Evolutionary conservation across 2,797 vertebrate genomes (phyloP), one percentile per base, ranked within the genome.

Genomic region (Ciconia nigra): DNA sequence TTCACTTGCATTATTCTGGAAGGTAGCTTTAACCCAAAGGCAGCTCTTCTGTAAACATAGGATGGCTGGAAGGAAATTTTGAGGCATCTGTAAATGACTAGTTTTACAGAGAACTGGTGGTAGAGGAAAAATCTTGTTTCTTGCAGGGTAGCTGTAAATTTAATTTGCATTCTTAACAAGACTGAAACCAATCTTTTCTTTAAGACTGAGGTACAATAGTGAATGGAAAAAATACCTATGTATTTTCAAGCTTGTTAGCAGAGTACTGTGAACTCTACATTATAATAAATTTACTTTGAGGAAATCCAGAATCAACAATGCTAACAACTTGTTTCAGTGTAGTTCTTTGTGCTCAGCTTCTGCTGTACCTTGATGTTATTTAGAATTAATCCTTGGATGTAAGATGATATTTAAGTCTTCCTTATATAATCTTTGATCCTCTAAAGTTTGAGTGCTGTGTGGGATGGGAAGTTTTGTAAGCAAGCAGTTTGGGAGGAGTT

Each of bases 41-140:
- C 41, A 65, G 25, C 42, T 66, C 4, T 71, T 85, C 15, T 0
- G 0, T 58, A 85, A 85, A 65, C 11, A 4, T 5, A 6, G 1
- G 3, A 6, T 52, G 8, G 11, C 37, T 58, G 39, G 17, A 83
- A 70, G 41, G 37, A 83, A 47, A 28, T 49, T 25, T 28, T 46
- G 37, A 89, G 52, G 47, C 39, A 35, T 82, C 41, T 82, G 25
- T 76, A 62, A n/a, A 44, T 80, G n/a, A 77, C 28, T 1, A 24
- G 13, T 76, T 87, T 65, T 76, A 41, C 16, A 61, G 33, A 86
- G 21, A 76, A 59, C 14, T 74, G 22, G 9, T 80, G 31, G 26
- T 52, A 85, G 29, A 77, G 39, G 62, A 37, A 82, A 72, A 44
- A 7, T 31, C 16, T 54, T 81, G 28, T 39, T 87, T 80, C 49